Percentiles rank a stretch among this genome's conserved stretches.
Evolutionary conservation across 2,113 vertebrate species (phyloP).

Genomic region (Natator depressus): DNA sequence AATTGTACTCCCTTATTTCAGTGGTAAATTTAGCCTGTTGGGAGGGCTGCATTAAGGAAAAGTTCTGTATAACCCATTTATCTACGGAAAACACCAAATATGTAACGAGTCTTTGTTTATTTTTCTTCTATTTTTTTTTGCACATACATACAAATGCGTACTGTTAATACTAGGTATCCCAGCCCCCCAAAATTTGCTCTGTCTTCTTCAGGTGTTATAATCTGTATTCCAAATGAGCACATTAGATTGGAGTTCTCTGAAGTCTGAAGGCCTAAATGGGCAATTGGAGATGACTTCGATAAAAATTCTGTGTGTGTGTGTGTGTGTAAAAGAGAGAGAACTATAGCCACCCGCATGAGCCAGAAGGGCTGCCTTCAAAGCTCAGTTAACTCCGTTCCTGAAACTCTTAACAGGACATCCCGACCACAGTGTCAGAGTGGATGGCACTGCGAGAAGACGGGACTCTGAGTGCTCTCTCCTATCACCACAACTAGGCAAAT

Average conservation of each 20-base stretch:
- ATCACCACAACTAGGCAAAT: fast-evolving
- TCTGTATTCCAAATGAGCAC: background rate
- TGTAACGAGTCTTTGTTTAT: background rate
- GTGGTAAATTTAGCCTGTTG: background rate
- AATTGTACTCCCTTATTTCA: background rate
- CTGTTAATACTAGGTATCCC: no score
- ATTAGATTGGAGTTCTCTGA: background rate
- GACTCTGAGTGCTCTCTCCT: background rate
- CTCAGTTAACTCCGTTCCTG: background rate
- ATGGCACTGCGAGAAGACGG: background rate
- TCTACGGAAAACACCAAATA: background rate
- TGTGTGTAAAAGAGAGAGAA: no score
- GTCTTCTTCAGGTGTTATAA: background rate
- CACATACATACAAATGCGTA: no score
- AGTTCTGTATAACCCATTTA: background rate
- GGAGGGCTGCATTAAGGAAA: background rate
- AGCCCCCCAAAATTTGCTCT: no score
- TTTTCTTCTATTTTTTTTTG: background rate
- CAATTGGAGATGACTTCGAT: background rate
- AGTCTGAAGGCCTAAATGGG: background rate
- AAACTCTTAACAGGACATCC: fast-evolving
- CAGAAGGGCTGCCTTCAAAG: background rate
- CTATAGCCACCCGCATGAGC: background rate
- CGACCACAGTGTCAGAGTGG: background rate
- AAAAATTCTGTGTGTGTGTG: background rate